phyloP scores from a whole-genome alignment of 2,888 invertebrate species.

The Entomobrya multifasciata region DNA sequence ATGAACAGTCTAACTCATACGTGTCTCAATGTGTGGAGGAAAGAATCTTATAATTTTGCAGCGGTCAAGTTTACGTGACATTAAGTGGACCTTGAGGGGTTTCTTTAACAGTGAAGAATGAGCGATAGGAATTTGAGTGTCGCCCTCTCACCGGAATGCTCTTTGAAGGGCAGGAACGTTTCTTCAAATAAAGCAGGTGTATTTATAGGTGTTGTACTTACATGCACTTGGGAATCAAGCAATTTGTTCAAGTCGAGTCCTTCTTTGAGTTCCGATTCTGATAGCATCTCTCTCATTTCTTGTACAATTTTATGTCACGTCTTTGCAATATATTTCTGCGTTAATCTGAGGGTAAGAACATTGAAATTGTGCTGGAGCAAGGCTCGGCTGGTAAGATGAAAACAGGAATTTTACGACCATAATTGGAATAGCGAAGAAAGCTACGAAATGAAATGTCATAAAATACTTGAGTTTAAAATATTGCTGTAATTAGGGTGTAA shows the following conservation, averaged over 20 bases:
- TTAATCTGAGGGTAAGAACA: too few relatives aligned
- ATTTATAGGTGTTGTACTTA: neutral
- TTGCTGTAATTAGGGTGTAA: neutral
- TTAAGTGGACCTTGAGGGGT: constrained; percentile 59
- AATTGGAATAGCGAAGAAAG: neutral
- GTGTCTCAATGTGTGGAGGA: too few relatives aligned
- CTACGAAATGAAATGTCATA: neutral
- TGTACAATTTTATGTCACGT: constrained; percentile 15
- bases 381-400: too few relatives aligned
- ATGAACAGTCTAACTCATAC: neutral
- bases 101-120: neutral
- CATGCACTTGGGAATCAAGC: neutral
- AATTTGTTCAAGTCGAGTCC: constrained; percentile 34
- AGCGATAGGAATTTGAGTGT: constrained; percentile 16
- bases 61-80: constrained; percentile 57
- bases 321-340: neutral
- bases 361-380: neutral
- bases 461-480: neutral
- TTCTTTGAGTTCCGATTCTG: neutral
- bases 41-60: neutral
- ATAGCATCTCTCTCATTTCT: constrained; percentile 45
- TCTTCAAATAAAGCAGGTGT: neutral
- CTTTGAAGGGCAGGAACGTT: constrained; percentile 51
- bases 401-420: neutral
- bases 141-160: neutral